Percentiles rank a stretch among this genome's conserved stretches.
Conservation (phyloP, 2,888 invertebrate species). For the Ennomos fuscantarius region DNA sequence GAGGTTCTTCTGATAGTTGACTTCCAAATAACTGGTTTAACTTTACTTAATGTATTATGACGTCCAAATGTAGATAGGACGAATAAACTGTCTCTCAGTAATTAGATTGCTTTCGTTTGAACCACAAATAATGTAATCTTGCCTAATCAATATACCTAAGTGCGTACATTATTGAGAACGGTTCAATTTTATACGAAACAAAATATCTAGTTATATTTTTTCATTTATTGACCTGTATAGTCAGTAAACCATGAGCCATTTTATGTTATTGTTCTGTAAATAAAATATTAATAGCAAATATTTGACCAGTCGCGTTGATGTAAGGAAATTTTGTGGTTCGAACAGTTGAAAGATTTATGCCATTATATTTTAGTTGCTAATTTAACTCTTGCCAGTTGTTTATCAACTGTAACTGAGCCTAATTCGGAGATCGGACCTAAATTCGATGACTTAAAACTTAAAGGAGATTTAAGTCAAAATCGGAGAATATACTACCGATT, state of each 20-base stretch:
- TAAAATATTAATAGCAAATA: too few relatives aligned
- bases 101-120: conserved; percentile 32
- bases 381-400: conserved; percentile 58
- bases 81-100: conserved; percentile 41
- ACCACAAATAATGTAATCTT: conserved; percentile 22
- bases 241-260: too few relatives aligned
- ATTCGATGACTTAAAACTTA: neutral
- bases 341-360: conserved; percentile 44
- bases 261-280: too few relatives aligned
- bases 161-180: too few relatives aligned
- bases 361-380: conserved; percentile 51
- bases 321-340: conserved; percentile 8
- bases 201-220: too few relatives aligned
- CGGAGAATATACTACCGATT: neutral
- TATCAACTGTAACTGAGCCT: conserved; percentile 45
- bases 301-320: too few relatives aligned
- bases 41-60: conserved; percentile 31
- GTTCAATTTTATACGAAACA: too few relatives aligned
- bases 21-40: conserved; percentile 26
- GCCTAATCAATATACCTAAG: too few relatives aligned
- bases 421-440: conserved; percentile 2
- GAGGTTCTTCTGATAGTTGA: neutral
- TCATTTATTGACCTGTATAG: neutral
- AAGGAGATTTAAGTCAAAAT: too few relatives aligned
- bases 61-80: conserved; percentile 32